A percentile compares a stretch with the other conserved stretches of the same genome.
Evolutionary conservation across 2,888 invertebrate genomes (phyloP).

Genomic region (Uropetala carovei): DNA sequence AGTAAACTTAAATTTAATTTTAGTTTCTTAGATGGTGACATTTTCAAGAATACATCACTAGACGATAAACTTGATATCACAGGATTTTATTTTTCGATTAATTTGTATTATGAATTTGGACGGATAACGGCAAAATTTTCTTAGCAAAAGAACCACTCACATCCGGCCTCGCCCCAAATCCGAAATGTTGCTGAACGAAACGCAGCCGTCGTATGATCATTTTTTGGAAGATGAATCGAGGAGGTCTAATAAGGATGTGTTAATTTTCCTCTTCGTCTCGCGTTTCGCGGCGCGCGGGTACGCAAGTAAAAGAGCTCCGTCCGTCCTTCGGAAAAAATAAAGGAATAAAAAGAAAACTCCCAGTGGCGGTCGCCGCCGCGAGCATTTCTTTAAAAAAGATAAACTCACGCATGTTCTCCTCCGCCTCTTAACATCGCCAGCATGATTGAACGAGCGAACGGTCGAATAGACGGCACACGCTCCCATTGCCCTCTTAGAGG

Average conservation of each 20-base stretch:
- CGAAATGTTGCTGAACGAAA: too few species aligned
- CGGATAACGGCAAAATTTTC: too few species aligned
- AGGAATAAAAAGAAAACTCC: not conserved
- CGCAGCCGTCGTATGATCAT: too few species aligned
- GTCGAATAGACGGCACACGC: not conserved
- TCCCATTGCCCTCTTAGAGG: not conserved
- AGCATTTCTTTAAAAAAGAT: not conserved
- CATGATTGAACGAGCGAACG: not conserved
- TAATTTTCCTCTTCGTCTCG: not conserved
- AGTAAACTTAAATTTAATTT: too few species aligned
- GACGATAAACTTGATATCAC: too few species aligned
- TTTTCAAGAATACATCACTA: too few species aligned
- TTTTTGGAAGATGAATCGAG: not conserved
- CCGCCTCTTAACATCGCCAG: too few species aligned
- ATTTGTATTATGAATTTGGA: too few species aligned
- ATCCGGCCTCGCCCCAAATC: too few species aligned
- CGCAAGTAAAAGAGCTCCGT: not conserved
- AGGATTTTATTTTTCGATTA: too few species aligned
- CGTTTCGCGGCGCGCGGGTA: not conserved
- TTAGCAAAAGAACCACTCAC: too few species aligned
- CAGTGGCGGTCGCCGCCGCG: not conserved
- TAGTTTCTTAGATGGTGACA: too few species aligned
- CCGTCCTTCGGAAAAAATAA: slow-evolving; percentile 2
- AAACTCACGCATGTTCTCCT: not conserved
- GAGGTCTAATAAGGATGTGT: not conserved